Conservation (phyloP, 2,797 vertebrate species). For the Nyctalus aviator region DNA sequence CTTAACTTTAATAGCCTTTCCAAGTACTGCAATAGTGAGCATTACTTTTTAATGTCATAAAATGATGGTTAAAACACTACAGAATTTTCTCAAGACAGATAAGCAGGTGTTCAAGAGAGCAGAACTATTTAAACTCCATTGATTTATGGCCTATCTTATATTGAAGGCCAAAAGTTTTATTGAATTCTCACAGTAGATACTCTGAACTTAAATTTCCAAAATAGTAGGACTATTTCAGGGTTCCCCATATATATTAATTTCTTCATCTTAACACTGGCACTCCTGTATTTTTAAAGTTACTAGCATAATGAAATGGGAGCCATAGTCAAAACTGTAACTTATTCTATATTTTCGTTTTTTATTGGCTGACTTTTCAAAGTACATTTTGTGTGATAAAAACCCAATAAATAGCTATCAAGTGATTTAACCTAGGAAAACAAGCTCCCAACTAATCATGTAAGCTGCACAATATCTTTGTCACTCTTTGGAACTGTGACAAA, state of each 20-base stretch:
- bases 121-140: constrained; percentile 83
- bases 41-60: constrained; percentile 85
- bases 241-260: constrained; percentile 69
- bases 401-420: constrained; percentile 67
- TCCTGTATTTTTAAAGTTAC: constrained; percentile 72
- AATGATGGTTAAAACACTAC: constrained; percentile 83
- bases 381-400: constrained; percentile 76
- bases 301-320: constrained; percentile 68
- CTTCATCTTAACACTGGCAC: constrained; percentile 51
- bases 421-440: constrained; percentile 45
- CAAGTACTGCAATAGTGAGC: constrained; percentile 82
- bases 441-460: constrained; percentile 46
- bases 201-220: constrained; percentile 76
- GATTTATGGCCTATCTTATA: constrained; percentile 81
- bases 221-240: constrained; percentile 74
- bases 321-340: neutral
- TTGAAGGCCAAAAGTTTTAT: constrained; percentile 81
- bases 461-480: constrained; percentile 20
- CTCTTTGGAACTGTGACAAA: neutral
- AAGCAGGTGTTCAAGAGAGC: constrained; percentile 85
- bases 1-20: constrained; percentile 87
- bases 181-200: constrained; percentile 73
- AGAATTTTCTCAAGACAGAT: constrained; percentile 86
- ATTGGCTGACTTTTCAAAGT: constrained; percentile 69
- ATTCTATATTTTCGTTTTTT: constrained; percentile 68